Evolutionary conservation across 30 jellyfish, hydroid and myxozoan species (phyloP).

Genomic region (Aurelia sp.): DNA sequence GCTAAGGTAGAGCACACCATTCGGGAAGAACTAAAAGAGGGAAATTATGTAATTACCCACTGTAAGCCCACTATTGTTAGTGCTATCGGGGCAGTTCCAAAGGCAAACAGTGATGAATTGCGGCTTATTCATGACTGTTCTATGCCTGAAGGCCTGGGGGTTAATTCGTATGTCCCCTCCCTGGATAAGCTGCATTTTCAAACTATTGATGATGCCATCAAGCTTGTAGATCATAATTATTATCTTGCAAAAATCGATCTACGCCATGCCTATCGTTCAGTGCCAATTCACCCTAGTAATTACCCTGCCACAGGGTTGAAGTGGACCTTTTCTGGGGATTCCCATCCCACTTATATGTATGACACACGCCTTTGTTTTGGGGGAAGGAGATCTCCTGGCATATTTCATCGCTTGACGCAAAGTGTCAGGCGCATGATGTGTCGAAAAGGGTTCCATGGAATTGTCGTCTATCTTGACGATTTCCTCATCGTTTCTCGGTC

Average conservation of each 20-base stretch:
- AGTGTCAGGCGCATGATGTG: no score
- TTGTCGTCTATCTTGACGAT: background rate
- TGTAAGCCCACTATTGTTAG: background rate
- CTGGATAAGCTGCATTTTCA: background rate
- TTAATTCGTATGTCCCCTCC: background rate
- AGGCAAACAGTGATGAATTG: background rate
- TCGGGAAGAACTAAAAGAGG: background rate
- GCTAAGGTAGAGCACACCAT: background rate
- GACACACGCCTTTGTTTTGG: no score
- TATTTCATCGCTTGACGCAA: no score
- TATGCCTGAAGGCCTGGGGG: background rate
- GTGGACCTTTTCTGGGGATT: no score
- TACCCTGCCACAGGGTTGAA: no score
- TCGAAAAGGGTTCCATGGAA: background rate
- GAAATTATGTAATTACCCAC: background rate
- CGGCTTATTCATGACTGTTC: background rate
- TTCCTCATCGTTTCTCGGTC: background rate
- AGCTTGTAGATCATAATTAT: background rate
- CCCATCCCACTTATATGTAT: no score
- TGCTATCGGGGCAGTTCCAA: background rate
- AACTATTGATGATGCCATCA: constrained; percentile 5
- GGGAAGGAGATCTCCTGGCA: no score
- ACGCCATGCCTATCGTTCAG: background rate
- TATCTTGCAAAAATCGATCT: background rate
- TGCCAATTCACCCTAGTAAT: background rate